Evolutionary conservation across 2,113 vertebrate genomes (phyloP), one percentile per base, ranked within the genome.

Genomic region (Pterophyllum scalare): DNA sequence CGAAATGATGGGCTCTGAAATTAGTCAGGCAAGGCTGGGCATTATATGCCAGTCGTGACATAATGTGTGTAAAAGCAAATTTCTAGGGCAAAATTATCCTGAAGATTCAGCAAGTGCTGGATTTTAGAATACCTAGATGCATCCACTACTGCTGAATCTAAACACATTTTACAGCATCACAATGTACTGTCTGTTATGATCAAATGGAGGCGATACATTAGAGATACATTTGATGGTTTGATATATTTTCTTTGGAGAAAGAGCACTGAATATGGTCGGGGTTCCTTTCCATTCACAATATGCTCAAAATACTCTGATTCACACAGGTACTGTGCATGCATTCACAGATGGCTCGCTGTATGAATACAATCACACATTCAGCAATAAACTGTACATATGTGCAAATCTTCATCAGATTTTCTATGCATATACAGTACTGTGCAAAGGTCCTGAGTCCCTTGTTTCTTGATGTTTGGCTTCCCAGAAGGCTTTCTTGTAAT

Each of bases 201-300:
- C 85, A 87, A 77, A 77, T 17, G 40, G 43, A 79, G 72, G 54
- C 24, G 26, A 80, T 57, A 82, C 35, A n/a, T n/a, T n/a, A n/a
- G 62, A 59, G 4, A 20, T 76, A 49, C 75, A 79, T 85, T 49
- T 58, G 33, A 86, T 62, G 61, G 52, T 77, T 82, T 82, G 61
- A 82, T 87, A 86, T 67, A 43, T 87, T 84, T 46, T 82, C 59
- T 91, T 78, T 79, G 26, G 76, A 60, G 75, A 79, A 5, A 43
- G 17, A 0, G 65, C 74, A 12, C 6, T 64, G 61, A 80, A 46
- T 67, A 46, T 80, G 77, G 43, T 1, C 28, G 59, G 78, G 83
- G 54, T 17, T 49, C 6, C 65, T 35, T 59, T 60, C 28, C 59
- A 72, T 57, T 52, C 72, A 20, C n/a, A 35, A 76, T 59, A 59